Conservation (phyloP, 53 echinoderm and acorn worm species). For the Paracentrotus lividus region DNA sequence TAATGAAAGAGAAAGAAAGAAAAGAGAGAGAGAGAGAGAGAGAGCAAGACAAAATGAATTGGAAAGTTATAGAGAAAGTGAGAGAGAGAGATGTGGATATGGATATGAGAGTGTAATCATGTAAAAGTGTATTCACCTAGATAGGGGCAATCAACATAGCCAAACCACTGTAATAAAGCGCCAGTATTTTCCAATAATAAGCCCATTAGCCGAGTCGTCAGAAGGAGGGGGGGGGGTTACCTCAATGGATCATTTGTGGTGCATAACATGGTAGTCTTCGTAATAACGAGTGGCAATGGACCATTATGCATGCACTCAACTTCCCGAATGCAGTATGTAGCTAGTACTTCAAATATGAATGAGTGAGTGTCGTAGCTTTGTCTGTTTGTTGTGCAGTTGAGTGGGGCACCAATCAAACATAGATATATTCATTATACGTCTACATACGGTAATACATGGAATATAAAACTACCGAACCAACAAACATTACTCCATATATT, state of each 20-base stretch:
- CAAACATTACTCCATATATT: no score
- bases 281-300: slow-evolving; percentile 34
- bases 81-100: no score
- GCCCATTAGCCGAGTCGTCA: slow-evolving; percentile 61
- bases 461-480: no score
- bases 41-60: no score
- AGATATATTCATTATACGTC: not conserved
- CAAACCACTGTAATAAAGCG: slow-evolving; percentile 64
- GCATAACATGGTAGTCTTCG: not conserved
- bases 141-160: not conserved
- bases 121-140: slow-evolving; percentile 73
- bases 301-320: slow-evolving; percentile 56
- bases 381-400: slow-evolving; percentile 29
- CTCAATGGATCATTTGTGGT: slow-evolving; percentile 45
- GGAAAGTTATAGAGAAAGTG: not conserved
- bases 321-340: not conserved
- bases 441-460: not conserved
- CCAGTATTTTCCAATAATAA: slow-evolving; percentile 73
- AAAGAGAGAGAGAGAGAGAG: not conserved
- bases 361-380: not conserved
- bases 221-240: slow-evolving; percentile 13
- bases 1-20: no score
- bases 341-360: not conserved
- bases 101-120: slow-evolving; percentile 45
- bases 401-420: not conserved